Evolutionary conservation across 2,797 vertebrate genomes (phyloP), one percentile per base, ranked within the genome.

Genomic region (Molossus molossus): DNA sequence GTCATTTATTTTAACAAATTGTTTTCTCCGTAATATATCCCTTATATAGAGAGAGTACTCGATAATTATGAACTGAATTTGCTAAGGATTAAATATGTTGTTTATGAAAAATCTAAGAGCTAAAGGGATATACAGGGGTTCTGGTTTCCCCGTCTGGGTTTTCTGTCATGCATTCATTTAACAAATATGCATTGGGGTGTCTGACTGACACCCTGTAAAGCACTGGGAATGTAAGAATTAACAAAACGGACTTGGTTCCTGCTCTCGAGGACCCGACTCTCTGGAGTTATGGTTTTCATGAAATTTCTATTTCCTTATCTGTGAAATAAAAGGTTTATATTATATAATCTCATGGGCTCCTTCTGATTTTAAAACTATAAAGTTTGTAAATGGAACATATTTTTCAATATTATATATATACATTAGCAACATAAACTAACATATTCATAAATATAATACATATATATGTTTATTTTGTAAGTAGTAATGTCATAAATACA

Each of bases 361-460:
- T 91, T 91, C 18, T 13, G n/a, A 18, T 67, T 93, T 76, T 83
- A 84, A 93, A 53, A 67, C 57, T 86, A 70, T 93, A 55, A 93
- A 73, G 58, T 6, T 64, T n/a, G 70, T 45, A 72, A 77, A 18
- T 20, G 48, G 33, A 27, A 23, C 15, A 85, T 14, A 65, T 9
- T 88, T 90, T 73, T 10, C 25, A 79, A 82, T 25, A 33, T 65
- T 65, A 37, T 64, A 87, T 57, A 70, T 25, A 53, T 40, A 48
- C 25, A 37, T 79, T 73, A 48, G 3, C 25, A 23, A 75, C 21
- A 75, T 25, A 3, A 86, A 86, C 4, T 65, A 20, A 83, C 14
- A 33, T 21, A 53, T 67, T 87, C 87, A 70, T 58, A 77, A 48
- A 75, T 53, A 20, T 21, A 45, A 29, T 21, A 72, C 10, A 33